A percentile compares a stretch with the other conserved stretches of the same genome.
These are phyloP conservation scores for Neodiprion pinetum DNA, from an alignment of 1,140 invertebrate species.

Conservation along the genomic window DNA sequence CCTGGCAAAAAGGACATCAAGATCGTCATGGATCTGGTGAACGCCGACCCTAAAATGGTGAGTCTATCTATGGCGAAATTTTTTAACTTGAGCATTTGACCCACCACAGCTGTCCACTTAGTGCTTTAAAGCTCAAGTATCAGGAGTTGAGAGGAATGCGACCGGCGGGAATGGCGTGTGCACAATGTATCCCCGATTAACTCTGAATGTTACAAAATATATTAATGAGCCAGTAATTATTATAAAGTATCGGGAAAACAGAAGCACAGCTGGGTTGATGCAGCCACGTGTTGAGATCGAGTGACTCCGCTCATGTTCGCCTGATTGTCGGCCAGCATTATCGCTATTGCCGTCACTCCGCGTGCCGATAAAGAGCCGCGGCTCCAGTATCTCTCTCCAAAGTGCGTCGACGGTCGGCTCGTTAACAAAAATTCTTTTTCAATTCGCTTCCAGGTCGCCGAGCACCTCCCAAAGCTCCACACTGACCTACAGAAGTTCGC, in stretches of 20 bases:
- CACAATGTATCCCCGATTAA: constrained; percentile 45
- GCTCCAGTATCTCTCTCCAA: constrained; percentile 29
- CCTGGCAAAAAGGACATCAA: constrained; percentile 52
- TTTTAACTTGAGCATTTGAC: constrained; percentile 4
- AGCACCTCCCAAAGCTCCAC: constrained; percentile 54
- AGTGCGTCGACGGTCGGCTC: background rate
- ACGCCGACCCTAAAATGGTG: constrained; percentile 43
- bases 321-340: constrained; percentile 54
- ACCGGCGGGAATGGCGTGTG: background rate
- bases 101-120: background rate
- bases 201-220: constrained; percentile 57
- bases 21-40: constrained; percentile 37
- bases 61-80: constrained; percentile 22
- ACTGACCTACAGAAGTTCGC: constrained; percentile 60
- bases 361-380: constrained; percentile 38
- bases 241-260: constrained; percentile 59
- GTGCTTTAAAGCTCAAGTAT: background rate
- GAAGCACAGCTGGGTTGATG: constrained; percentile 39
- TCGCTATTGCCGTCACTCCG: constrained; percentile 41
- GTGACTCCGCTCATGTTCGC: constrained; percentile 45
- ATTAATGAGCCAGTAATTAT: constrained; percentile 61
- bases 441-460: constrained; percentile 47
- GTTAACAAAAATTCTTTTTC: constrained; percentile 13
- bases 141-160: constrained; percentile 19
- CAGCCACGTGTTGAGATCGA: constrained; percentile 19